Base-by-base conservation (phyloP, 2,888 invertebrate species). In the Osmoderma eremita region DNA sequence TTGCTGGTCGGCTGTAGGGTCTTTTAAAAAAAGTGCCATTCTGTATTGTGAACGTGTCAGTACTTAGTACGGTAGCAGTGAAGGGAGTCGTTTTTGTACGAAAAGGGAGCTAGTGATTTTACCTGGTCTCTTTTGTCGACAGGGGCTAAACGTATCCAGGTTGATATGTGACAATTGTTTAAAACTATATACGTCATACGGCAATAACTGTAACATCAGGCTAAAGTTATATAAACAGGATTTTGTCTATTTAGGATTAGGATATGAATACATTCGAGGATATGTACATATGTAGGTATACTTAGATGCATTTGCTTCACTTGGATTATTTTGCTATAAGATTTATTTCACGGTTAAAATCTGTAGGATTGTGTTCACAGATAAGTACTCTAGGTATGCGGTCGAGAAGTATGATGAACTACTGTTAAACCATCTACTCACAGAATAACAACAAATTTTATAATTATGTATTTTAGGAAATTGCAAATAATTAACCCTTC, bases 41-140 rank as follows among this genome's bases (percentile, higher is more conserved):
- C 74, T 74, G 76, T 76, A 80, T 81, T 81, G 80, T 81, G 70
- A 75, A 80, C 79, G 81, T 81, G 82, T 82, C 82, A 81, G 77
- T 81, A 80, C 81, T 81, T 81, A 82, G 80, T 77, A 75, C 62
- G 77, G 74, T 75, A 78, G 80, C 79, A 79, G 78, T 78, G 68
- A 74, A 78, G 78, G 78, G 79, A 77, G 76, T 78, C 77, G 75
- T 73, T 78, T 75, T 74, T 75, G 45, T 58, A 42, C 45, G 75
- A 77, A 76, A 75, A 75, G 75, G 72, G 72, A 73, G 73, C 73
- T 74, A 73, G 79, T 79, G 79, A 80, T 79, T 79, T 78, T 80
- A 80, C 80, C 80, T 80, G 80, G 58, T 1, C 72, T 68, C 68
- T 73, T 73, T 76, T 71, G 71, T 73, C 69, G 71, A 75, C 74